These are phyloP conservation scores for Dendrolimus kikuchii DNA, from an alignment of 1,140 invertebrate genomes.

Conservation along the genomic window DNA sequence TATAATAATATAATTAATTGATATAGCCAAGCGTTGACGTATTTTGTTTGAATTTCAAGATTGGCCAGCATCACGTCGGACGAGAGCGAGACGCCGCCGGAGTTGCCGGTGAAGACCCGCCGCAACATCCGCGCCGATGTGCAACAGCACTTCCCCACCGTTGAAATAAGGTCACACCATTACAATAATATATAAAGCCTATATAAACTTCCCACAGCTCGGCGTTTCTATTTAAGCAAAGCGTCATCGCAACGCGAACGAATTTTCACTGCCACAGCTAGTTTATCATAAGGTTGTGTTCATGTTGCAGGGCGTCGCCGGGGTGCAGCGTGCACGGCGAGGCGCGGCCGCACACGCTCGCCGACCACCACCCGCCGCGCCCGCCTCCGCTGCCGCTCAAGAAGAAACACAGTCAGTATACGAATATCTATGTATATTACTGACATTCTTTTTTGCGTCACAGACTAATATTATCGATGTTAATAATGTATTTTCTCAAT, in stretches of 20 bases:
- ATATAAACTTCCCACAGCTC: too few relatives aligned
- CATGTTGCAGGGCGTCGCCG: constrained; percentile 26
- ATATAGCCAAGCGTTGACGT: too few relatives aligned
- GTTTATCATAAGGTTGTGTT: background rate
- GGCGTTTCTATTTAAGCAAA: too few relatives aligned
- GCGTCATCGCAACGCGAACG: too few relatives aligned
- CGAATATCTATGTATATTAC: background rate
- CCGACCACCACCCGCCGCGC: constrained; percentile 72
- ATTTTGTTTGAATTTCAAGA: constrained; percentile 15
- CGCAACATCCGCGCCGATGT: constrained; percentile 55
- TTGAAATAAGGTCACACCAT: constrained; percentile 54
- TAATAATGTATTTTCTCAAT: too few relatives aligned
- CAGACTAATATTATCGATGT: too few relatives aligned
- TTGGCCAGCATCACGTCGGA: constrained; percentile 59
- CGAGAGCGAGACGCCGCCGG: constrained; percentile 63
- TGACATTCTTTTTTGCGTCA: background rate
- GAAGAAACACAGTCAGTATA: constrained; percentile 92
- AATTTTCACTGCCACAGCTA: too few relatives aligned
- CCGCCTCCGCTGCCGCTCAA: constrained; percentile 93
- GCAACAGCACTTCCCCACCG: constrained; percentile 60
- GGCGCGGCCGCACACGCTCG: constrained; percentile 62
- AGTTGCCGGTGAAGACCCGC: constrained; percentile 66
- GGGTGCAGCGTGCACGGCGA: constrained; percentile 52
- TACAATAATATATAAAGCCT: background rate
- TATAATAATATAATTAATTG: too few relatives aligned